Evolutionary conservation across 2,113 vertebrate genomes (phyloP).

Genomic region (Boleophthalmus pectinirostris): DNA sequence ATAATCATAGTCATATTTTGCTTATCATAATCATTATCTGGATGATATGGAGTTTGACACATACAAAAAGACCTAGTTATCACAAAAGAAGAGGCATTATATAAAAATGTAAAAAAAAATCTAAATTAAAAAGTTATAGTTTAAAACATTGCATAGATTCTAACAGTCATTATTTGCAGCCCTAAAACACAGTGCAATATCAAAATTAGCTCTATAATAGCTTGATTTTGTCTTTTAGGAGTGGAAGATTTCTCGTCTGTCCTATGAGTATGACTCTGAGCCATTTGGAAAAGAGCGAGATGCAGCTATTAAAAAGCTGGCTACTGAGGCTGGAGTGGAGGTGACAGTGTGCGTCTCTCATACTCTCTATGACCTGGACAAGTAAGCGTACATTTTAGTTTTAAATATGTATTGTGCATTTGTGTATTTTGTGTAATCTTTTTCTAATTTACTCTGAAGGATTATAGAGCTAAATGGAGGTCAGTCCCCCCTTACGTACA

Average conservation of each 20-base stretch:
- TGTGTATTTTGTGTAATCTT: neutral
- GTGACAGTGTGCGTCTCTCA: conserved; percentile 91
- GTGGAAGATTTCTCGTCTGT: conserved; percentile 89
- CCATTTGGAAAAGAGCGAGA: conserved; percentile 95
- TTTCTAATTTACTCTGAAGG: conserved; percentile 49
- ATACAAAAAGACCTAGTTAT: too few species aligned
- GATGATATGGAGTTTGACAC: too few species aligned
- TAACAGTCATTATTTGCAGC: too few species aligned
- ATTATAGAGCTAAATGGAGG: conserved; percentile 94
- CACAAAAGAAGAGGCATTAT: too few species aligned
- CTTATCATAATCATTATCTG: too few species aligned
- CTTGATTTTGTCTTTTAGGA: conserved; percentile 73
- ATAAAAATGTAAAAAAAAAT: too few species aligned
- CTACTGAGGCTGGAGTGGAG: conserved; percentile 90
- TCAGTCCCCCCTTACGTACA: conserved; percentile 93
- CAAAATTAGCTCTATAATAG: neutral
- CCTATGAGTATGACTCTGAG: conserved; percentile 95
- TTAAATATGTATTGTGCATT: neutral
- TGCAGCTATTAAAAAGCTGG: conserved; percentile 92
- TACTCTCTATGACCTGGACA: conserved; percentile 90
- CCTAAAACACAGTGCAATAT: too few species aligned
- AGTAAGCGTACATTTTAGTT: conserved; percentile 76
- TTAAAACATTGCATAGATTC: too few species aligned
- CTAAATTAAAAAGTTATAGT: too few species aligned
- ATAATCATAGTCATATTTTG: too few species aligned